phyloP scores from a whole-genome alignment of 2,797 vertebrate species.

The Sciurus vulgaris region DNA sequence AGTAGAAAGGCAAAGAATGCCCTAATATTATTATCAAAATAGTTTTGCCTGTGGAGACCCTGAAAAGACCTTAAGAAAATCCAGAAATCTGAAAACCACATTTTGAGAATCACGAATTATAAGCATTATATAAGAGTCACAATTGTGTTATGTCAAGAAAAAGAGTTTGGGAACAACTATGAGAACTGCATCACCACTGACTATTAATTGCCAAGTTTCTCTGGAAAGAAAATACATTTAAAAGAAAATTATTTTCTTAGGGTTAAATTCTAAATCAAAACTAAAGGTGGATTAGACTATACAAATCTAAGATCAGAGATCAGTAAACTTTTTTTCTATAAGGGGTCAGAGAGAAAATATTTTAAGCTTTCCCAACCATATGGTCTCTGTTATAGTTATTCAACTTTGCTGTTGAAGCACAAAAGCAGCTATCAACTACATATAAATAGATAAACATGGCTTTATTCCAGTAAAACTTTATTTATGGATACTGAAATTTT shows the following conservation, averaged over 20 bases:
- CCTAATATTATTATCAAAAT: background rate
- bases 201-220: background rate
- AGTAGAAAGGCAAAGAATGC: background rate
- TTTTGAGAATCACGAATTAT: background rate
- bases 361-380: background rate
- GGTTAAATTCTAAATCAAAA: background rate
- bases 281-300: background rate
- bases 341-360: background rate
- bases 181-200: background rate
- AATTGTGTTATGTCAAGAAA: background rate
- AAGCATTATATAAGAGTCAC: background rate
- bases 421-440: background rate
- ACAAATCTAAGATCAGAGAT: background rate
- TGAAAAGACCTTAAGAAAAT: background rate
- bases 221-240: background rate
- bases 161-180: background rate
- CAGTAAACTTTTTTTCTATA: background rate
- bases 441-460: background rate
- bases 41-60: background rate
- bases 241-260: slow-evolving; percentile 3
- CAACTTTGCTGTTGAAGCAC: background rate
- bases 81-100: background rate
- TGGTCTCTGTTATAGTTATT: background rate
- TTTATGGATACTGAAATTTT: background rate
- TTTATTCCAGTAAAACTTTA: background rate